Evolutionary conservation across 2,888 invertebrate genomes (phyloP).

Genomic region (Brachyopa scutellaris): DNA sequence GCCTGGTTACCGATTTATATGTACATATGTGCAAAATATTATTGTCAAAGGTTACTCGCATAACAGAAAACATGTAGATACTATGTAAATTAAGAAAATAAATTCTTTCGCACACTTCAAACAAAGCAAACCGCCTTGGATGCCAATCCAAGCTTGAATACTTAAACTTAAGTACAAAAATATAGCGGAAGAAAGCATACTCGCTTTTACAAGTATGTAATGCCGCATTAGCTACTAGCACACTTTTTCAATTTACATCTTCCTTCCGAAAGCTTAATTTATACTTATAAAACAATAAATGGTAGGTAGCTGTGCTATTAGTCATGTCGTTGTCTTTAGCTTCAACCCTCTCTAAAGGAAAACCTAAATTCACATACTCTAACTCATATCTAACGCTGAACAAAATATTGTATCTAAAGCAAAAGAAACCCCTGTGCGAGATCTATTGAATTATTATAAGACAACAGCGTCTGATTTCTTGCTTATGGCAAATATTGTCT

Average conservation of each 20-base stretch:
- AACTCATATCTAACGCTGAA: neutral
- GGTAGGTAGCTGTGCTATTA: neutral
- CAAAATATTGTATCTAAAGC: neutral
- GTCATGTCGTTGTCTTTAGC: neutral
- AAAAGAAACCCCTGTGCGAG: constrained; percentile 39
- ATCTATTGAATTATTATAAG: constrained; percentile 46
- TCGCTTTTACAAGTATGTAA: neutral
- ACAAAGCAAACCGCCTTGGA: constrained; percentile 31
- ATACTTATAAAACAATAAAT: neutral
- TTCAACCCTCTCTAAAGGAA: constrained; percentile 16
- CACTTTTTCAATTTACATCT: constrained; percentile 62
- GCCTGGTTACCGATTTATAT: neutral
- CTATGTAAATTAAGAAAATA: constrained; percentile 8
- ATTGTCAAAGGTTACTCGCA: neutral
- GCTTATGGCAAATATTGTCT: constrained; percentile 45
- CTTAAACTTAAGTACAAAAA: constrained; percentile 1
- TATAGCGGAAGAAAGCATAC: constrained; percentile 39
- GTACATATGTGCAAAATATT: neutral
- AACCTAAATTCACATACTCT: constrained; percentile 19
- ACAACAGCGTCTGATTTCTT: constrained; percentile 44
- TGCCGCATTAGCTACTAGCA: constrained; percentile 9
- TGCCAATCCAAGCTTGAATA: constrained; percentile 19
- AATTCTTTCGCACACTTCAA: constrained; percentile 7
- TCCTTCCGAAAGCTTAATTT: constrained; percentile 62
- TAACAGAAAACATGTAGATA: too few relatives aligned